phyloP scores from a whole-genome alignment of 2,113 vertebrate species.

The Acrocephalus kingi region DNA sequence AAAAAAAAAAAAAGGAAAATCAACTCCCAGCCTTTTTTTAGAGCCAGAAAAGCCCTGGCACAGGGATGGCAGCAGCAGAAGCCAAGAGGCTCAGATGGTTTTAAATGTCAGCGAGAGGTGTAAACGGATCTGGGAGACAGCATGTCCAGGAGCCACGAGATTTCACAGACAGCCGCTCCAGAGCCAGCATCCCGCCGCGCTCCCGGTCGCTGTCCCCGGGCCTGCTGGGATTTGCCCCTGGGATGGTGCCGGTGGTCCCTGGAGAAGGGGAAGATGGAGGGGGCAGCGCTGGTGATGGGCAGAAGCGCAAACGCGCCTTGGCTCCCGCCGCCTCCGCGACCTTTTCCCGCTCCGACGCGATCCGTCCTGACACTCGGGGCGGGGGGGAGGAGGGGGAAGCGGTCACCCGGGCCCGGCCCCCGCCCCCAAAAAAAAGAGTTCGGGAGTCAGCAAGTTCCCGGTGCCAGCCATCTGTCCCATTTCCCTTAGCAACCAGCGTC shows the following conservation, averaged over 20 bases:
- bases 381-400: fast-evolving
- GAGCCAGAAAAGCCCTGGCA: slow-evolving; percentile 54
- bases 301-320: neutral
- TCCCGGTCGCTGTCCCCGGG: fast-evolving
- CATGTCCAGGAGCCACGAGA: slow-evolving; percentile 13
- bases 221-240: neutral
- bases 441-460: slow-evolving; percentile 18
- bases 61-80: slow-evolving; percentile 19
- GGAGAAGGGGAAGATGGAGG: neutral
- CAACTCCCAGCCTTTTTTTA: neutral
- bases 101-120: slow-evolving; percentile 66
- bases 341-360: neutral
- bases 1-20: neutral
- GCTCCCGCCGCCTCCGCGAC: neutral
- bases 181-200: neutral
- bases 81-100: slow-evolving; percentile 67
- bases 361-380: neutral
- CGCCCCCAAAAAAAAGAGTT: neutral
- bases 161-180: neutral
- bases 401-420: neutral
- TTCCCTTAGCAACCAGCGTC: slow-evolving; percentile 44
- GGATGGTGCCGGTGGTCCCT: neutral
- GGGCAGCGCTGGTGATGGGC: neutral
- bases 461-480: slow-evolving; percentile 56
- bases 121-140: slow-evolving; percentile 31